These are phyloP conservation scores for Vanessa atalanta DNA, from an alignment of 1,140 invertebrate species.

Conservation along the genomic window DNA sequence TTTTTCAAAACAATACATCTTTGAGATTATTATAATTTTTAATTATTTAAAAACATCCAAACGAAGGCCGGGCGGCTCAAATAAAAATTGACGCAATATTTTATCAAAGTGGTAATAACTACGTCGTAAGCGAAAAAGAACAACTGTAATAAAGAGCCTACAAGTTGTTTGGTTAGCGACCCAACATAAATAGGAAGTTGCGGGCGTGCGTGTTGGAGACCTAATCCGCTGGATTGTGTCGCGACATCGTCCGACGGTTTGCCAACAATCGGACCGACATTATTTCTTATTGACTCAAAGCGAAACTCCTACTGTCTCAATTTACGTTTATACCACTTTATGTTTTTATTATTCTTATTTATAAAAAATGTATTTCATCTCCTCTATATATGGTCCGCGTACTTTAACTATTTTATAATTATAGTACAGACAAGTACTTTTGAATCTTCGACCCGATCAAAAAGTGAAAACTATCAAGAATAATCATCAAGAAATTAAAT, in stretches of 20 bases:
- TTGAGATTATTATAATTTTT: not conserved
- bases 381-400: too few relatives aligned
- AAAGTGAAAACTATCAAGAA: too few relatives aligned
- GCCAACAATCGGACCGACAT: conserved; percentile 54
- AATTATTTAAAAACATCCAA: not conserved
- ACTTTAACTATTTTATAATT: too few relatives aligned
- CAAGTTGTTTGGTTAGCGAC: conserved; percentile 77
- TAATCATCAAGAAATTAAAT: too few relatives aligned
- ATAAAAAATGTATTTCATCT: not conserved
- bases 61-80: not conserved
- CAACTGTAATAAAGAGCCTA: conserved; percentile 80
- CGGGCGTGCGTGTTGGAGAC: conserved; percentile 68
- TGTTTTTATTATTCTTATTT: conserved; percentile 12
- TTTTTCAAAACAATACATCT: too few relatives aligned
- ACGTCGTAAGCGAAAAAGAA: conserved; percentile 74
- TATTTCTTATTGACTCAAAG: conserved; percentile 68
- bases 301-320: conserved; percentile 41
- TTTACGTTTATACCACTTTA: conserved; percentile 30
- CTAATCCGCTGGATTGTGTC: conserved; percentile 75
- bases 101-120: conserved; percentile 65
- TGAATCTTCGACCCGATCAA: too few relatives aligned
- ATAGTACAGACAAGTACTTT: too few relatives aligned
- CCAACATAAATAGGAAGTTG: conserved; percentile 73
- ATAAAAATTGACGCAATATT: conserved; percentile 66
- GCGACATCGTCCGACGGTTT: conserved; percentile 51